These are phyloP conservation scores for Eristalis tenax DNA, from an alignment of 2,888 invertebrate species.

Conservation along the genomic window DNA sequence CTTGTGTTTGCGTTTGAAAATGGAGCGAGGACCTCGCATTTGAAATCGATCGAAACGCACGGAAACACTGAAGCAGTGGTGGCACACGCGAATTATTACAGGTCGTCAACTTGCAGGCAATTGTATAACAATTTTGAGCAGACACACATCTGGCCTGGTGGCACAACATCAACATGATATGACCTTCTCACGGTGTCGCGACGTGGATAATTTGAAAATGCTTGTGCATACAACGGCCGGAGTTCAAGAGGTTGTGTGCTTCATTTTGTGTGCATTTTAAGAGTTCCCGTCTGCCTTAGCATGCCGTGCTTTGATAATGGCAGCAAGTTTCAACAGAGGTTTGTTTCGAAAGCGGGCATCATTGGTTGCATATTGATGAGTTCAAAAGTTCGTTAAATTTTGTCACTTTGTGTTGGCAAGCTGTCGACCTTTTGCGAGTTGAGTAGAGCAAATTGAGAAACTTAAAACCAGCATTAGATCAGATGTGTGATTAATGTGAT, in stretches of 20 bases:
- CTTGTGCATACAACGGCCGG: neutral
- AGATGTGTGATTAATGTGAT: neutral
- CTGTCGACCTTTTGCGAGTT: neutral
- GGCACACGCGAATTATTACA: neutral
- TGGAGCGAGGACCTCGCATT: constrained; percentile 1
- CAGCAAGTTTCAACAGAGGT: neutral
- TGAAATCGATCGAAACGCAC: constrained; percentile 16
- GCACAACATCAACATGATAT: neutral
- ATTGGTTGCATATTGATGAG: neutral
- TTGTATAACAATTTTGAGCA: neutral
- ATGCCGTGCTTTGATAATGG: too few species aligned
- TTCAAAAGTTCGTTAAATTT: neutral
- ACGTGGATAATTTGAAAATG: neutral
- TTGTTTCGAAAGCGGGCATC: neutral
- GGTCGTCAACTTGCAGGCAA: neutral
- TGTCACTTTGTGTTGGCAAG: neutral
- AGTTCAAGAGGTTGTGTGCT: neutral
- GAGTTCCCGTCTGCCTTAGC: neutral
- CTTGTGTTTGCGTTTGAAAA: constrained; percentile 14
- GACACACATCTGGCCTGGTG: neutral
- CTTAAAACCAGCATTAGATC: neutral
- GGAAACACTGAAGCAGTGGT: neutral
- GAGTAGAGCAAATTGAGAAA: neutral
- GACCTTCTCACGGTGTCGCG: neutral
- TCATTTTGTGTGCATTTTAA: neutral